Percentiles rank a stretch among this genome's conserved stretches.
Evolutionary conservation across 2,888 invertebrate genomes (phyloP).

Genomic region (Branchellion lobata): DNA sequence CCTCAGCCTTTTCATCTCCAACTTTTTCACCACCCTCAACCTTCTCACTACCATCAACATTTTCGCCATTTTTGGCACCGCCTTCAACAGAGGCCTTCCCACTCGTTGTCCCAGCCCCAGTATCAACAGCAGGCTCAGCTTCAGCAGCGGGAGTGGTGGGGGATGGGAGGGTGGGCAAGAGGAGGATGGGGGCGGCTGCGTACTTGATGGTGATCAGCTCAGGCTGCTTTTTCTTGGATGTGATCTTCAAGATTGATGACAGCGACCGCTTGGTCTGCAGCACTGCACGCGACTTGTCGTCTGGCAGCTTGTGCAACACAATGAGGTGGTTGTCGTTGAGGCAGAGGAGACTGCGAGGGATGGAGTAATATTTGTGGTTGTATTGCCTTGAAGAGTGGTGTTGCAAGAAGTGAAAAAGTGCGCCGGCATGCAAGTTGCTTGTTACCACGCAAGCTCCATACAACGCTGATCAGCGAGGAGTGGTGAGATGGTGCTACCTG

Average conservation of each 20-base stretch:
- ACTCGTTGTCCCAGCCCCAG: background rate
- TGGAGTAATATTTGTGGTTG: too few species aligned
- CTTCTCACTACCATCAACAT: background rate
- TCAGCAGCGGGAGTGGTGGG: background rate
- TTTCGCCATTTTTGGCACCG: background rate
- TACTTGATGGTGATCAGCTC: slow-evolving; percentile 96
- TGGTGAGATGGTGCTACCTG: slow-evolving; percentile 38
- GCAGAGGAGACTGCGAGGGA: slow-evolving; percentile 74
- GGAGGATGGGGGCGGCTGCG: slow-evolving; percentile 65
- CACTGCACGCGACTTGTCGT: slow-evolving; percentile 74
- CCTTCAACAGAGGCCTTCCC: background rate
- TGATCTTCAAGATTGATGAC: slow-evolving; percentile 91
- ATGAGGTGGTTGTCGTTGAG: slow-evolving; percentile 82
- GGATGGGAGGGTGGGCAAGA: background rate
- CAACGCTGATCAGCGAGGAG: background rate
- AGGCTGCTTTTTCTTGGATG: slow-evolving; percentile 89
- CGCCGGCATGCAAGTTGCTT: too few species aligned
- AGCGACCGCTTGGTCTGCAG: slow-evolving; percentile 83
- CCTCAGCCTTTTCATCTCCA: background rate
- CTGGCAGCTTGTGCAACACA: slow-evolving; percentile 75
- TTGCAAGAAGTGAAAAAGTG: too few species aligned
- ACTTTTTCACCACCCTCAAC: background rate
- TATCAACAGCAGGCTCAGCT: background rate
- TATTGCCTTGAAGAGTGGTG: too few species aligned
- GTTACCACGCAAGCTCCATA: too few species aligned